phyloP scores from a whole-genome alignment of 2,113 vertebrate species.

The Colistium nudipinnis region DNA sequence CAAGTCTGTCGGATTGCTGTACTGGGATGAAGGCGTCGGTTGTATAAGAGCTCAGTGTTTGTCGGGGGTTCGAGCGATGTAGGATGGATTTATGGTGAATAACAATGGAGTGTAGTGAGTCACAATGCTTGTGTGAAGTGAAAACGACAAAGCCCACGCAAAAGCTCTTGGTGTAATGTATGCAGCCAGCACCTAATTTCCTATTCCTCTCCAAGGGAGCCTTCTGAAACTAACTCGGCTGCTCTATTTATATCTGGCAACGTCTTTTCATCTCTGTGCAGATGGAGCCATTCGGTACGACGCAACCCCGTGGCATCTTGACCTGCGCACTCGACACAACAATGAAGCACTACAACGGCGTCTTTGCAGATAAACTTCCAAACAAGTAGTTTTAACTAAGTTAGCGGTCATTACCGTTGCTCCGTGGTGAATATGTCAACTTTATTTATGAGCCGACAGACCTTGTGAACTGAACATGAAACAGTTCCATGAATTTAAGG shows the following conservation, averaged over 20 bases:
- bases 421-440: background rate
- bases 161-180: slow-evolving; percentile 75
- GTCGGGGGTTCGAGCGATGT: slow-evolving; percentile 56
- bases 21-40: slow-evolving; percentile 52
- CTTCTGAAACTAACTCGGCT: slow-evolving; percentile 70
- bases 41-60: slow-evolving; percentile 58
- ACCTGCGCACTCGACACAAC: slow-evolving; percentile 31
- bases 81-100: slow-evolving; percentile 71
- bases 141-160: slow-evolving; percentile 73
- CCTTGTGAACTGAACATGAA: slow-evolving; percentile 12
- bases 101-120: slow-evolving; percentile 68
- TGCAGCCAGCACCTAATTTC: slow-evolving; percentile 76
- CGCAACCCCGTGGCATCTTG: slow-evolving; percentile 42
- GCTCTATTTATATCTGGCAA: slow-evolving; percentile 79
- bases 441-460: background rate
- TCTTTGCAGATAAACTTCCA: slow-evolving; percentile 3
- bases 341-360: slow-evolving; percentile 1
- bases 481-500: slow-evolving; percentile 1
- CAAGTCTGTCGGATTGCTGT: slow-evolving; percentile 46
- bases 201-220: slow-evolving; percentile 78
- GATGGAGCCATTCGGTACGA: slow-evolving; percentile 62
- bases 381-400: slow-evolving; percentile 8
- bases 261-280: slow-evolving; percentile 69
- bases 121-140: slow-evolving; percentile 67
- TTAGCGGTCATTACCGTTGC: background rate